Evolutionary conservation across 1,140 invertebrate genomes (phyloP).

Genomic region (Zaprionus tsacasi): DNA sequence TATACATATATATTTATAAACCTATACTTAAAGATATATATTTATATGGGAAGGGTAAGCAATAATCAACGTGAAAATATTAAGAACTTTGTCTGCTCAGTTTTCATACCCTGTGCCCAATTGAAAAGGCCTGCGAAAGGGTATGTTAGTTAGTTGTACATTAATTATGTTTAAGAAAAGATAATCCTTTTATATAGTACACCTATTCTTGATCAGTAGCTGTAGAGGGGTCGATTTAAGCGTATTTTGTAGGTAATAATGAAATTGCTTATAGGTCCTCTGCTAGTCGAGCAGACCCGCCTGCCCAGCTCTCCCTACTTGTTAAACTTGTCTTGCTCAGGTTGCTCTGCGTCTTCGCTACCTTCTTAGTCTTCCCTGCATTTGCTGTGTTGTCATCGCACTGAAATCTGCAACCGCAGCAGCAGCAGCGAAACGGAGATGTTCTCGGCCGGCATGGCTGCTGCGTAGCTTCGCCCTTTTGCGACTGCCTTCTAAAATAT

Average conservation of each 20-base stretch:
- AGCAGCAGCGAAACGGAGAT: constrained; percentile 35
- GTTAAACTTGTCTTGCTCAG: constrained; percentile 21
- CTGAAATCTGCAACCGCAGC: constrained; percentile 70
- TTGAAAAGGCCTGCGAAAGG: neutral
- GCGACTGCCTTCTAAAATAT: constrained; percentile 3
- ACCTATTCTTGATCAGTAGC: neutral
- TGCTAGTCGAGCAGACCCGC: neutral
- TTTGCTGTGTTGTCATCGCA: constrained; percentile 49
- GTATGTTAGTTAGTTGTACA: neutral
- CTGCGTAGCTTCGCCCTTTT: constrained; percentile 5
- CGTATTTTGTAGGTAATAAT: neutral
- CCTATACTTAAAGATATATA: neutral
- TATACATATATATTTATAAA: neutral
- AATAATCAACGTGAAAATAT: neutral
- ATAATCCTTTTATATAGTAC: neutral
- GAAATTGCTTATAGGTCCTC: neutral
- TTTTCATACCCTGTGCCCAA: constrained; percentile 3
- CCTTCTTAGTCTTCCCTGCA: constrained; percentile 58
- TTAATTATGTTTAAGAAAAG: neutral
- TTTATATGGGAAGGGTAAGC: constrained; percentile 13
- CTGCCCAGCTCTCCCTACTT: neutral
- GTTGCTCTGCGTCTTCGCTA: constrained; percentile 47
- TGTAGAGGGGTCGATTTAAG: neutral
- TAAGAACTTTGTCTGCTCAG: neutral
- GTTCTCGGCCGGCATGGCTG: neutral